Evolutionary conservation across 2,888 invertebrate genomes (phyloP), one percentile per base, ranked within the genome.

Genomic region (Eilema depressum): DNA sequence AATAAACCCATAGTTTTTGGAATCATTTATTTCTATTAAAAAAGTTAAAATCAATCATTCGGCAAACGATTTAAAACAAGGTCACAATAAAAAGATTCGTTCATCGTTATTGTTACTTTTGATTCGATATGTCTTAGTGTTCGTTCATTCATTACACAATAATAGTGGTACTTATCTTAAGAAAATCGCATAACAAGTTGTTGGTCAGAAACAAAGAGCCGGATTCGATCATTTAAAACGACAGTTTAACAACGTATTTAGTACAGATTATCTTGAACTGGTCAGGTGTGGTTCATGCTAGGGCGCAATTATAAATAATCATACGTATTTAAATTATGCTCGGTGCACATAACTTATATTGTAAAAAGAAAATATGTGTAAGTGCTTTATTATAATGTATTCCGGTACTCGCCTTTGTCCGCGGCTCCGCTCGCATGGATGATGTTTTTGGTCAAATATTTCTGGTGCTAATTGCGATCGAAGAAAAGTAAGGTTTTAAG

Each of bases 121-220:
- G 76, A 82, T 81, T 81, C 74, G 76, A 82, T 82, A 82, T 78
- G 77, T 79, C 77, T 78, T 77, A 83, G 78, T 81, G 77, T 77
- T 79, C 81, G 75, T 80, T 76, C 68, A 71, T 74, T 77, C 76
- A 82, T 86, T 88, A 85, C 82, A 83, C 83, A 87, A 87, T 86
- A 85, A 86, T 81, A 83, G 73, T 78, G 71, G 75, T 79, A 78
- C 77, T 84, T 86, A 86, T 86, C 86, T 82, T 75, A 71, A 78
- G 74, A 85, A 85, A 86, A 88, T 87, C 87, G 78, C 79, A 80
- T 76, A 84, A 84, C 83, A 69, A 84, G 82, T 82, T 79, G 75
- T 74, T 72, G 71, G 65, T 75, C 71, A 78, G 79, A 84, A 82
- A 87, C 86, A 87, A 87, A 83, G 87, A 87, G 82, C 87, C 86